A percentile compares a stretch with the other conserved stretches of the same genome.
Evolutionary conservation across 2,888 invertebrate species (phyloP).

Genomic region (Sesia bembeciformis): DNA sequence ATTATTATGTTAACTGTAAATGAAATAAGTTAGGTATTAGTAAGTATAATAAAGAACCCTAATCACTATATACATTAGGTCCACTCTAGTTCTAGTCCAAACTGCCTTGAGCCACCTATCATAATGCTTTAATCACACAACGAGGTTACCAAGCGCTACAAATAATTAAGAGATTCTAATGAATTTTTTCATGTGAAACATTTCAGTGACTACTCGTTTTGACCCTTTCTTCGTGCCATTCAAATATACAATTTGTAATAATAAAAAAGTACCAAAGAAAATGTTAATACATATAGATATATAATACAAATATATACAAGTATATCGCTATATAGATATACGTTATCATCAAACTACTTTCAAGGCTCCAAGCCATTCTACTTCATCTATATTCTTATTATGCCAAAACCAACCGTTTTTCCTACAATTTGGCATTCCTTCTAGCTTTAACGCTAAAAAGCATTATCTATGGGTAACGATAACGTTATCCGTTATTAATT

Average conservation of each 20-base stretch:
- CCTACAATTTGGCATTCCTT: constrained; percentile 17
- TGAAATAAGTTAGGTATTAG: constrained; percentile 10
- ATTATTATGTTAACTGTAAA: constrained; percentile 20
- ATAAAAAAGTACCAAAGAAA: constrained; percentile 14
- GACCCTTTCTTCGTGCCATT: constrained; percentile 6
- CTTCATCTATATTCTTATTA: constrained; percentile 10
- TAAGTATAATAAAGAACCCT: constrained; percentile 7
- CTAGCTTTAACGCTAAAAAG: constrained; percentile 20
- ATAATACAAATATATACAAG: constrained; percentile 13
- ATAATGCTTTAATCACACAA: constrained; percentile 1
- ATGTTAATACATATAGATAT: constrained; percentile 11
- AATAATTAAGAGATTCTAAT: constrained; percentile 25
- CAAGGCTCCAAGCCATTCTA: constrained; percentile 21
- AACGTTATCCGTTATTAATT: neutral
- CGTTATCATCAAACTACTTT: constrained; percentile 22
- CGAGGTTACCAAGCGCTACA: constrained; percentile 9
- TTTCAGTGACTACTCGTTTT: constrained; percentile 1
- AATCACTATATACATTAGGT: constrained; percentile 30
- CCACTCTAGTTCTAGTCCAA: constrained; percentile 23
- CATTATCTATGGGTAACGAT: constrained; percentile 4
- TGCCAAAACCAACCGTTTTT: constrained; percentile 10
- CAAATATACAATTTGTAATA: constrained; percentile 11
- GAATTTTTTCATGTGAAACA: constrained; percentile 7
- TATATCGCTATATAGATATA: constrained; percentile 17
- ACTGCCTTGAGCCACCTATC: constrained; percentile 26